Percentiles rank a stretch among this genome's conserved stretches.
These are phyloP conservation scores for Trichogramma pretiosum DNA, from an alignment of 1,140 invertebrate genomes.

Conservation along the genomic window DNA sequence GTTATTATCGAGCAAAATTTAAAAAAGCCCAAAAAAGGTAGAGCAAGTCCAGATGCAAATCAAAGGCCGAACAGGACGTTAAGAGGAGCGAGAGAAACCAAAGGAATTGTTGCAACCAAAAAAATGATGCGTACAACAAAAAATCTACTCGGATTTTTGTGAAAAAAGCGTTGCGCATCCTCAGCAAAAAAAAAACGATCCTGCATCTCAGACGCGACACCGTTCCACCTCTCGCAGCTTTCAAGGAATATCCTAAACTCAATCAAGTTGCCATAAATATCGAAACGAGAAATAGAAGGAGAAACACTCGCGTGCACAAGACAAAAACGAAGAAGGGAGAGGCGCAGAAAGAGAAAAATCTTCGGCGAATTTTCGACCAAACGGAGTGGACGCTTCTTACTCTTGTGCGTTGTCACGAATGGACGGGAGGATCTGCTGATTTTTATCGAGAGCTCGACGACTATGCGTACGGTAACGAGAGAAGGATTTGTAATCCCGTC, in stretches of 20 bases:
- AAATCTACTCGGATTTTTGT: too few relatives aligned
- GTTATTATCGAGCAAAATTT: slow-evolving; percentile 5
- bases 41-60: neutral
- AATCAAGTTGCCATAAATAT: slow-evolving; percentile 23
- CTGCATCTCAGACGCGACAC: too few relatives aligned
- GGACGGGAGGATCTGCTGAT: slow-evolving; percentile 34
- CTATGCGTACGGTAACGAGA: slow-evolving; percentile 24
- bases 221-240: slow-evolving; percentile 5
- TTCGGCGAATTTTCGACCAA: slow-evolving; percentile 7
- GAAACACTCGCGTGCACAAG: slow-evolving; percentile 1
- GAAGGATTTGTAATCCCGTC: slow-evolving; percentile 29
- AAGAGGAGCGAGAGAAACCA: slow-evolving; percentile 18
- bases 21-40: slow-evolving; percentile 5
- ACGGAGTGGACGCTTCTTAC: too few relatives aligned
- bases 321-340: slow-evolving; percentile 9
- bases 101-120: slow-evolving; percentile 7
- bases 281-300: too few relatives aligned
- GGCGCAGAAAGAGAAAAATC: slow-evolving; percentile 9
- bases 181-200: too few relatives aligned
- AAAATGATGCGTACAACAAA: too few relatives aligned
- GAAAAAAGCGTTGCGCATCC: too few relatives aligned
- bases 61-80: too few relatives aligned
- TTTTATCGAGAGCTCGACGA: slow-evolving; percentile 27
- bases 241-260: slow-evolving; percentile 21
- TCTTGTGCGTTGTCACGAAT: too few relatives aligned